Evolutionary conservation across 2,888 invertebrate genomes (phyloP).

Genomic region (Neoscelio sp.): DNA sequence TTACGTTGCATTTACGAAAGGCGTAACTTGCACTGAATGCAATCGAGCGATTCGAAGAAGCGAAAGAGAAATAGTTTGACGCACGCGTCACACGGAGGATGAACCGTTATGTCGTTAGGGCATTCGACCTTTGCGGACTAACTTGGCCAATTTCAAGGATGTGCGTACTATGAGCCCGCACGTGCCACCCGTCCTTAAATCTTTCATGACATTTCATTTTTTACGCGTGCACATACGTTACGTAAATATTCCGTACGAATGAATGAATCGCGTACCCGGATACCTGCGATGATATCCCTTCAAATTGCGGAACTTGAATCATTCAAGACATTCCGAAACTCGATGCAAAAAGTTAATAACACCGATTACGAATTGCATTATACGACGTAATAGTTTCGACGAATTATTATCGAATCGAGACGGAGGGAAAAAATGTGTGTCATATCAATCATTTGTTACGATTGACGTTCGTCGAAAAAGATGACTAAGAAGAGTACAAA

Average conservation of each 20-base stretch:
- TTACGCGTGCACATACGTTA: conserved; percentile 24
- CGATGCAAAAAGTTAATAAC: conserved; percentile 28
- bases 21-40: no score
- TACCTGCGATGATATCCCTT: conserved; percentile 38
- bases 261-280: conserved; percentile 48
- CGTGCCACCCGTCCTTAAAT: conserved; percentile 52
- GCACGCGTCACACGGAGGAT: conserved; percentile 13
- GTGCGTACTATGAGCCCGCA: conserved; percentile 40
- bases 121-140: conserved; percentile 57
- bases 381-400: no score
- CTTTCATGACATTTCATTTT: conserved; percentile 47
- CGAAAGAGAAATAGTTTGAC: no score
- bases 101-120: conserved; percentile 76
- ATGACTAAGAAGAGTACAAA: not conserved
- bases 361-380: conserved; percentile 16
- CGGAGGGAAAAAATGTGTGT: conserved; percentile 10
- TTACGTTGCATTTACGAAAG: no score
- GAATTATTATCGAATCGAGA: not conserved
- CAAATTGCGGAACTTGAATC: conserved; percentile 43
- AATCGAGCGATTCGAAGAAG: no score
- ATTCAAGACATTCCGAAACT: conserved; percentile 18
- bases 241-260: conserved; percentile 48
- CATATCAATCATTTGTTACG: conserved; percentile 22
- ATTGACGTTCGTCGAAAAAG: no score
- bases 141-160: conserved; percentile 60